These are phyloP conservation scores for Lithosia quadra DNA, from an alignment of 2,888 invertebrate species.

Conservation along the genomic window DNA sequence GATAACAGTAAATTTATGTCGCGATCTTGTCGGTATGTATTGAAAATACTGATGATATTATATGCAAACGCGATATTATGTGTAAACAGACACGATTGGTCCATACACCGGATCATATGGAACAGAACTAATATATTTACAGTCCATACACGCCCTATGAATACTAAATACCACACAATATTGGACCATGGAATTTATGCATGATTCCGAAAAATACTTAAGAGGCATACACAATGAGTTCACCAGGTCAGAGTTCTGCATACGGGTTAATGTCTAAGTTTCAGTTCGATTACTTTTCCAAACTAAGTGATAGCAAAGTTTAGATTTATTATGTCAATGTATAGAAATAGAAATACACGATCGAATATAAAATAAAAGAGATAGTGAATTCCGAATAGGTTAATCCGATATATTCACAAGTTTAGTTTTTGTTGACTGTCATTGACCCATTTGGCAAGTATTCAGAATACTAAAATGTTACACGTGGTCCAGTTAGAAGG, in stretches of 20 bases:
- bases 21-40: no score
- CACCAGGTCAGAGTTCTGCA: not conserved
- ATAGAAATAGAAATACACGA: slow-evolving; percentile 24
- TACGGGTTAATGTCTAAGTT: not conserved
- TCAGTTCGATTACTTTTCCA: not conserved
- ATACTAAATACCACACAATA: no score
- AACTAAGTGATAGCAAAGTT: not conserved
- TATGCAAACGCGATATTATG: no score
- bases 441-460: slow-evolving; percentile 75
- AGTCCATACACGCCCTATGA: no score
- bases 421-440: slow-evolving; percentile 56
- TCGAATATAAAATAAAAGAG: slow-evolving; percentile 27
- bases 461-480: slow-evolving; percentile 61
- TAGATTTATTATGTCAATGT: slow-evolving; percentile 7
- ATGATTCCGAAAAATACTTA: not conserved
- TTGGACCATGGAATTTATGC: not conserved
- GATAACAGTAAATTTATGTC: no score
- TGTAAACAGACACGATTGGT: no score
- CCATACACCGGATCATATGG: no score
- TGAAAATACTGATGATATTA: no score
- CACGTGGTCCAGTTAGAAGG: slow-evolving; percentile 57
- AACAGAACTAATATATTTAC: no score
- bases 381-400: slow-evolving; percentile 35
- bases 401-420: slow-evolving; percentile 56
- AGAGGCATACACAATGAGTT: not conserved